phyloP scores from a whole-genome alignment of 2,797 vertebrate genomes.

The Synanceia verrucosa region DNA sequence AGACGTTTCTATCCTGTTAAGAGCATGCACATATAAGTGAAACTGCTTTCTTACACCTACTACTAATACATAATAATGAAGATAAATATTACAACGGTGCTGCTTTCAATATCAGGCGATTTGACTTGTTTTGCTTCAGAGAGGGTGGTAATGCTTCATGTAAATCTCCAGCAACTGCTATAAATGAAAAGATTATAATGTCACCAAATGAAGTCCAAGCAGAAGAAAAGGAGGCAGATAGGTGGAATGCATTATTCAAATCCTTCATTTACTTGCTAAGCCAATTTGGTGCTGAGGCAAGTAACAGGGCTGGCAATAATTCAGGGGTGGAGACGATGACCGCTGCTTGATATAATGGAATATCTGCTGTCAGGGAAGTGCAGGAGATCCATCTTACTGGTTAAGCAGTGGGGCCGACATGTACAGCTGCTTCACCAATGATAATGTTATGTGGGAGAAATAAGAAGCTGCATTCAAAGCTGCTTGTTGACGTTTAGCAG shows the following conservation, averaged over 20 bases:
- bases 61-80: background rate
- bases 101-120: background rate
- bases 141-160: conserved; percentile 10
- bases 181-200: conserved; percentile 70
- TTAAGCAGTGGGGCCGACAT: conserved; percentile 54
- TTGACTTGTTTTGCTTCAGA: conserved; percentile 14
- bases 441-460: conserved; percentile 47
- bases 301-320: conserved; percentile 72
- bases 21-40: background rate
- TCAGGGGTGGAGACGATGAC: conserved; percentile 69
- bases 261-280: conserved; percentile 82
- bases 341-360: conserved; percentile 77
- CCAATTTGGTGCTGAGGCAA: conserved; percentile 81
- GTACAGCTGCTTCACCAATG: conserved; percentile 47
- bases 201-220: conserved; percentile 63
- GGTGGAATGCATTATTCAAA: conserved; percentile 84
- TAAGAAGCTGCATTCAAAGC: conserved; percentile 12
- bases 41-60: background rate
- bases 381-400: conserved; percentile 72
- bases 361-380: conserved; percentile 75
- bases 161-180: conserved; percentile 52
- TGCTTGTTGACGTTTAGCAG: conserved; percentile 36
- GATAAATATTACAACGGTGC: background rate
- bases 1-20: background rate
- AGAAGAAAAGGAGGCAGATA: conserved; percentile 62